Base-by-base conservation (phyloP, 2,113 vertebrate genomes). In the Tympanuchus pallidicinctus region DNA sequence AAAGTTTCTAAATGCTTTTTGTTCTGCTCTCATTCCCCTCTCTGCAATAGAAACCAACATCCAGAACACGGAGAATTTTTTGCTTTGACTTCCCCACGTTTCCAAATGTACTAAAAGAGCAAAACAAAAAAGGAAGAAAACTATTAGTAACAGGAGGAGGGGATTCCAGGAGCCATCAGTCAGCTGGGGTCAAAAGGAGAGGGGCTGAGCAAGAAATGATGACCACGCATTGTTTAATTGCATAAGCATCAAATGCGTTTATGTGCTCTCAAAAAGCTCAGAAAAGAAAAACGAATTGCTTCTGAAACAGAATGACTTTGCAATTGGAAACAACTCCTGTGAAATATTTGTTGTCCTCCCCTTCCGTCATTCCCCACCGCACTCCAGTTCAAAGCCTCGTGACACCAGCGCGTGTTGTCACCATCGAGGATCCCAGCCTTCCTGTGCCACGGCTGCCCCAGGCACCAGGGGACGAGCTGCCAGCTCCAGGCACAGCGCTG, bases 61-160 rank as follows among this genome's bases (percentile, higher is more conserved):
- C 28, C 67, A 80, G 28, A 42, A 52, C 1, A 3, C 2, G 8
- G 67, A 64, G 17, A 3, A 3, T 34, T 70, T 56, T 69, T 18
- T 47, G 36, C 21, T 32, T 48, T 73, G 36, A 63, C 6, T 47
- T 77, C 42, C 70, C 56, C 48, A 11, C 20, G 7, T 60, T 75
- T 77, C 71, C 52, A 42, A 72, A n/a, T 5, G 21, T 28, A 48
- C 9, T 10, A 30, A 60, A 42, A 40, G 69, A 28, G 15, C 88
- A 71, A 48, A 71, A 66, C 10, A 6, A 77, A 69, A 54, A 16
- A 72, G 48, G 50, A 12, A 90, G 72, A 72, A 67, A 50, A 16
- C 0, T 6, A n/a, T 0, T 2, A 20, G 4, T 15, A 63, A 57
- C 56, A 69, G 34, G n/a, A n/a, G 15, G 79, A 25, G 36, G 17